Conservation (phyloP, 2,113 vertebrate species). For the Phalacrocorax carbo region DNA sequence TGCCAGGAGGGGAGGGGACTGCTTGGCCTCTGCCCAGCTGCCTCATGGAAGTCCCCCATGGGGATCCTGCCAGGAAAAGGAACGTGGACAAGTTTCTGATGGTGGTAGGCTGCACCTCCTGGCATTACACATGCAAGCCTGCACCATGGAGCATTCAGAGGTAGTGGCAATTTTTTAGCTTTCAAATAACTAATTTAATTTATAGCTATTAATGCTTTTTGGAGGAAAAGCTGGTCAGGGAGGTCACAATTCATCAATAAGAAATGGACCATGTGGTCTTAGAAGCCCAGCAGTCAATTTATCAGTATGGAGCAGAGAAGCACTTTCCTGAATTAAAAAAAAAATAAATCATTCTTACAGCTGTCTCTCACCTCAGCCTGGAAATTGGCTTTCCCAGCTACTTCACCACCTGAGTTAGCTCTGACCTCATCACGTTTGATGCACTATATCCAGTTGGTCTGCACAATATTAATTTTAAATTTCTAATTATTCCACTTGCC, state of each 20-base stretch:
- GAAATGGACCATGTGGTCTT: not conserved
- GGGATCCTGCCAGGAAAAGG: not conserved
- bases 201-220: not conserved
- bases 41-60: not conserved
- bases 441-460: not conserved
- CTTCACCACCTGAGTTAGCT: not conserved
- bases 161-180: not conserved
- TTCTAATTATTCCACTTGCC: slow-evolving; percentile 43
- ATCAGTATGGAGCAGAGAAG: not conserved
- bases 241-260: not conserved
- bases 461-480: not conserved
- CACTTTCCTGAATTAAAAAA: not conserved
- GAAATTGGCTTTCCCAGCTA: not conserved
- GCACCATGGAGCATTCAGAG: not conserved
- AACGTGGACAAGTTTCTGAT: not conserved
- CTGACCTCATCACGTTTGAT: not conserved
- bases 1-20: not conserved
- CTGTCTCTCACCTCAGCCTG: not conserved
- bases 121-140: not conserved
- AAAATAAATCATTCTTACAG: not conserved
- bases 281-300: not conserved
- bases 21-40: not conserved
- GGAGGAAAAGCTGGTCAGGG: not conserved
- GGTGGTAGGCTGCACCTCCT: not conserved
- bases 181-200: not conserved